phyloP scores from a whole-genome alignment of 92 coral and sea anemone species.

The Nematostella vectensis region DNA sequence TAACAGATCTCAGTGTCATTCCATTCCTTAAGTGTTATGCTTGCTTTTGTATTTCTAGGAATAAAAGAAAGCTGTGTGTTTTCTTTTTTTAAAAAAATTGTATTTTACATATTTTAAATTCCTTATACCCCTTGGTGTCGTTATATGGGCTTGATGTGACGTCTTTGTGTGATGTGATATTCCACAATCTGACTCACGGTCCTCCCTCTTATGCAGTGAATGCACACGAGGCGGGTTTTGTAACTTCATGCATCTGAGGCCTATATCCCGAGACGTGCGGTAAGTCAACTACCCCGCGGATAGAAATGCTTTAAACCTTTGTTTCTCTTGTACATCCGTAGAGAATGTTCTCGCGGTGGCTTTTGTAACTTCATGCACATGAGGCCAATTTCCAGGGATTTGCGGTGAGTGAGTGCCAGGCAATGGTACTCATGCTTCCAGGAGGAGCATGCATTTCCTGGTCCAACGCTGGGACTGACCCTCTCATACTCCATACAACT shows the following conservation, averaged over 20 bases:
- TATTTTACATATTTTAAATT: too few relatives aligned
- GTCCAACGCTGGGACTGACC: background rate
- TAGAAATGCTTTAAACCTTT: conserved; percentile 18
- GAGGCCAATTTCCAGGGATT: conserved; percentile 91
- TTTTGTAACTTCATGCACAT: conserved; percentile 99
- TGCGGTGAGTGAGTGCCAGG: conserved; percentile 64
- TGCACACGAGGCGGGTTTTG: conserved; percentile 95
- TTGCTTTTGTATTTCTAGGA: too few relatives aligned
- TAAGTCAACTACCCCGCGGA: conserved; percentile 41
- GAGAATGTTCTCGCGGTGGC: conserved; percentile 93
- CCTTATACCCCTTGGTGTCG: too few relatives aligned
- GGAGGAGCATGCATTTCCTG: background rate
- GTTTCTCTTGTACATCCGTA: conserved; percentile 64
- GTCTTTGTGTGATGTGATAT: too few relatives aligned
- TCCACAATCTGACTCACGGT: background rate
- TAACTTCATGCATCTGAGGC: conserved; percentile 96
- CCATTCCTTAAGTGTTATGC: too few relatives aligned
- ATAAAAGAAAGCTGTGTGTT: too few relatives aligned
- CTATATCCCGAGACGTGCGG: conserved; percentile 85
- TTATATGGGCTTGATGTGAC: too few relatives aligned
- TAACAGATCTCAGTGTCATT: too few relatives aligned
- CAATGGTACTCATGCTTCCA: background rate
- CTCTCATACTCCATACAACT: background rate
- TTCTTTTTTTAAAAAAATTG: too few relatives aligned
- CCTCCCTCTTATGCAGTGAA: conserved; percentile 68